Base-by-base conservation (phyloP, 2,888 invertebrate genomes). In the Hirtodrosophila duncani region DNA sequence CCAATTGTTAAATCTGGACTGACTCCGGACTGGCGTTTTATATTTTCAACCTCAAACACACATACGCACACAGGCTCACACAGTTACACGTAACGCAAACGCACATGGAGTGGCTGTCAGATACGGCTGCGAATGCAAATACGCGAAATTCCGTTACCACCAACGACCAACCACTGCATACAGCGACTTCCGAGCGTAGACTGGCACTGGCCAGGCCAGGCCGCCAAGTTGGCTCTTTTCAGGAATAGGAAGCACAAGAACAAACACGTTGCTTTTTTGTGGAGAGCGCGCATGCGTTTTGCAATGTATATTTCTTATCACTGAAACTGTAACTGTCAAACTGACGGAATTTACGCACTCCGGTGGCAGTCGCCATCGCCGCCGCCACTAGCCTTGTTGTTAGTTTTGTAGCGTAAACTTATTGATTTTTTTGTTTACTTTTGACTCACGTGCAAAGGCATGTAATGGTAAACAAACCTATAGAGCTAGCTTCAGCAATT, bases 271-370 rank as follows among this genome's bases (percentile, higher is more conserved):
- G n/a, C n/a, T n/a, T n/a, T n/a, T n/a, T n/a, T n/a, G n/a, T n/a
- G 27, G 30, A 43, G 65, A 72, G 57, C 52, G 74, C 67, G 75
- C 71, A 52, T 50, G 69, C 67, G 69, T 31, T 3, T n/a, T 11
- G 23, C 34, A 33, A 8, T 42, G 30, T 23, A 37, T 29, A 46
- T 48, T 61, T 70, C 67, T 78, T 78, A 70, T 80, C 81, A 69
- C 67, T 66, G 68, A 50, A 56, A 39, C 44, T 55, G 51, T 48
- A 60, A 45, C 44, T 49, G 63, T 55, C 63, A 70, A 81, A 71
- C 83, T 78, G 64, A 81, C 70, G 81, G 81, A 81, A 81, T 81
- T 75, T 80, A 60, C 68, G 67, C 74, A 63, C 65, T 67, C 52
- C 48, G 23, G 16, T 46, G 2, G 13, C 16, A 9, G 17, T 37